These are phyloP conservation scores for Ylistrum balloti DNA, from an alignment of 1,140 invertebrate species.

Conservation along the genomic window DNA sequence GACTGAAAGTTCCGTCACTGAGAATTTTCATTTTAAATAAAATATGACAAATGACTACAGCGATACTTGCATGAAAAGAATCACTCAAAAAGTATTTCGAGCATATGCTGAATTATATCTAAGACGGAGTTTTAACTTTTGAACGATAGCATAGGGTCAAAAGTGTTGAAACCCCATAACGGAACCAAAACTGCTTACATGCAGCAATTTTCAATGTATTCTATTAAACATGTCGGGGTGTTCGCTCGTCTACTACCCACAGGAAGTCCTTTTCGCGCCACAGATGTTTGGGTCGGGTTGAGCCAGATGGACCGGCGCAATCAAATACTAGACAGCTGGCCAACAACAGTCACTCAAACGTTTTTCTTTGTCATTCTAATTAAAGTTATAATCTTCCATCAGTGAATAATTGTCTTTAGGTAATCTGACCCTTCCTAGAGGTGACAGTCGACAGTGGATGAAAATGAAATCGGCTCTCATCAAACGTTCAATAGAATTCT, in stretches of 20 bases:
- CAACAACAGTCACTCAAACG: slow-evolving; percentile 52
- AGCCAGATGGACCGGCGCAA: slow-evolving; percentile 67
- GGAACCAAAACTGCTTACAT: too few relatives aligned
- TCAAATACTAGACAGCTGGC: slow-evolving; percentile 67
- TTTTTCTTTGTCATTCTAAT: slow-evolving; percentile 71
- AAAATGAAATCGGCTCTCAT: slow-evolving; percentile 41
- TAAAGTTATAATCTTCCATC: slow-evolving; percentile 70
- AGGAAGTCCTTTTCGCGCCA: slow-evolving; percentile 1
- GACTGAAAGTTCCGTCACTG: too few relatives aligned
- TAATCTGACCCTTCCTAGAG: slow-evolving; percentile 59
- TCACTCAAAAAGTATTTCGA: too few relatives aligned
- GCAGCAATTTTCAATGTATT: too few relatives aligned
- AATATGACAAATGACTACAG: too few relatives aligned
- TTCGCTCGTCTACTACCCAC: not conserved
- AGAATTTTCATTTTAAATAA: too few relatives aligned
- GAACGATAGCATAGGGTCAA: too few relatives aligned
- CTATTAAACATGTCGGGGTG: not conserved
- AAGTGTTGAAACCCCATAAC: too few relatives aligned
- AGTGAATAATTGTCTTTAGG: slow-evolving; percentile 62
- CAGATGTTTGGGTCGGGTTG: slow-evolving; percentile 22
- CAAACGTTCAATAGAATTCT: slow-evolving; percentile 34
- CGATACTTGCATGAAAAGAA: too few relatives aligned
- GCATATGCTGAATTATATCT: too few relatives aligned
- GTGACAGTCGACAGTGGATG: slow-evolving; percentile 49
- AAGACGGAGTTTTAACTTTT: too few relatives aligned